Evolutionary conservation across 2,888 invertebrate species (phyloP).

Genomic region (Lycaena phlaeas): DNA sequence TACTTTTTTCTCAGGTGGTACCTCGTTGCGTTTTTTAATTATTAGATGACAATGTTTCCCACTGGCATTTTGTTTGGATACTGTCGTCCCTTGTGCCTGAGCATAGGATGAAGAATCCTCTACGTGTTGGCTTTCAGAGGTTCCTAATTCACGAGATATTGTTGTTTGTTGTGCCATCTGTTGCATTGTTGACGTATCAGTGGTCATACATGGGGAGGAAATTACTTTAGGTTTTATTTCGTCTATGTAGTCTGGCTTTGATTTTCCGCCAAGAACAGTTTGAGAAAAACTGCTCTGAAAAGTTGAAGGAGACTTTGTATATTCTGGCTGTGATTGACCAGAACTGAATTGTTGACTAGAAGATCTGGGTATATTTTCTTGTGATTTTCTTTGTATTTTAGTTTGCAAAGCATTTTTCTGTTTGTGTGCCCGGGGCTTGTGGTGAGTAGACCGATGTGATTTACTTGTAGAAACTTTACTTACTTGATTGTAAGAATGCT

Average conservation of each 20-base stretch:
- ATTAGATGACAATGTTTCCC: conserved; percentile 57
- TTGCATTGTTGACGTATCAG: conserved; percentile 55
- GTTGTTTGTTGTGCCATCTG: conserved; percentile 50
- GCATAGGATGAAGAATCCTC: conserved; percentile 38
- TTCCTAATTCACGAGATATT: conserved; percentile 45
- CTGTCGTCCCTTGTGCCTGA: conserved; percentile 41
- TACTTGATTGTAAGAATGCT: conserved; percentile 68
- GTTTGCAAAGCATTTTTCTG: conserved; percentile 22
- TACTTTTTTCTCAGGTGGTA: conserved; percentile 43
- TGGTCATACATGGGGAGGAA: conserved; percentile 41
- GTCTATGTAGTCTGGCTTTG: conserved; percentile 47
- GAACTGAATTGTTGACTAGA: conserved; percentile 45
- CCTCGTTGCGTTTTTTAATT: conserved; percentile 49
- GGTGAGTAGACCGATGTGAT: conserved; percentile 40
- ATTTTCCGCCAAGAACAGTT: conserved; percentile 46
- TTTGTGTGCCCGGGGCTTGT: conserved; percentile 45
- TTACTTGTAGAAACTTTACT: conserved; percentile 69
- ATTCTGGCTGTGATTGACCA: conserved; percentile 41
- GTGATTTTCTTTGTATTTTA: conserved; percentile 45
- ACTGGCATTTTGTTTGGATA: conserved; percentile 32
- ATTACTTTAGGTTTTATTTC: conserved; percentile 45
- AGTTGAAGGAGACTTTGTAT: conserved; percentile 49
- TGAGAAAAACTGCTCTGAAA: conserved; percentile 67
- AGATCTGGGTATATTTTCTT: conserved; percentile 34
- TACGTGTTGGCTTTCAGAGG: conserved; percentile 38